Evolutionary conservation across 2,797 vertebrate species (phyloP).

Genomic region (Ceryle rudis): DNA sequence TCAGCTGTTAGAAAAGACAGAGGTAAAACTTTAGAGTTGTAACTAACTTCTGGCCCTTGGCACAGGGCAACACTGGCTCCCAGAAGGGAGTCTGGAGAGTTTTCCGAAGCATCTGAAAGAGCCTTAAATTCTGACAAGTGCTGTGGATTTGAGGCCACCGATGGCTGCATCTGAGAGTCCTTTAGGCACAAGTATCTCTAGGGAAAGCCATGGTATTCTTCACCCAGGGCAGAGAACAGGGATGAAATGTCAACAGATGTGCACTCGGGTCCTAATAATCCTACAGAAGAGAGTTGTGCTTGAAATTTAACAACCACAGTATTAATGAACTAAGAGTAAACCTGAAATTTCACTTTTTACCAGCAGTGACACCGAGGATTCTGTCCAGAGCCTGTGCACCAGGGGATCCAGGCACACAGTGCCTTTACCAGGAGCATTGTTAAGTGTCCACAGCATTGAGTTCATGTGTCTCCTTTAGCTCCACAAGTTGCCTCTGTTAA

Average conservation of each 20-base stretch:
- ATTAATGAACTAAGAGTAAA: not conserved
- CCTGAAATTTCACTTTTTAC: not conserved
- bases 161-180: not conserved
- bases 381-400: not conserved
- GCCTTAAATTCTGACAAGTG: not conserved
- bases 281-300: not conserved
- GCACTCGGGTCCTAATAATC: not conserved
- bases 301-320: not conserved
- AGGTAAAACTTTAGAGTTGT: not conserved
- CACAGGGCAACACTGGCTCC: not conserved
- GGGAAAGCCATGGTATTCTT: not conserved
- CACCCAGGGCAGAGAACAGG: not conserved
- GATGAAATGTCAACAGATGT: not conserved
- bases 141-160: not conserved
- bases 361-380: fast-evolving
- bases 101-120: not conserved
- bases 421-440: not conserved
- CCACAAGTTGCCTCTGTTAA: not conserved
- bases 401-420: not conserved
- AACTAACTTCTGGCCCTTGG: not conserved
- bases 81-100: not conserved
- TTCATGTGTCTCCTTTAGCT: not conserved
- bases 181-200: not conserved
- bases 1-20: not conserved
- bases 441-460: fast-evolving